Percentiles rank a stretch among this genome's conserved stretches.
These are phyloP conservation scores for Eilema caniola DNA, from an alignment of 2,888 invertebrate species.

Conservation along the genomic window DNA sequence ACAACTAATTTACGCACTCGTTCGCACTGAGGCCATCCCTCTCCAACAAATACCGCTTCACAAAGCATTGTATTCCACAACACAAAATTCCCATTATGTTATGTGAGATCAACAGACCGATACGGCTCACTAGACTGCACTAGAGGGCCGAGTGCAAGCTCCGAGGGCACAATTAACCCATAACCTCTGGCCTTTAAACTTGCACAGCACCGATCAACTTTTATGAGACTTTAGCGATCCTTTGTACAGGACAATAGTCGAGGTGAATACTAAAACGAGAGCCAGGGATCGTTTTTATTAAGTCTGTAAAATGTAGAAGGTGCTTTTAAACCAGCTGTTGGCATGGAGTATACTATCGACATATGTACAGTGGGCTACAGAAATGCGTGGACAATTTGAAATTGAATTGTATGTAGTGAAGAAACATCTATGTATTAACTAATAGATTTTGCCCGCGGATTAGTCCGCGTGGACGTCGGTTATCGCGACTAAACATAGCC, in stretches of 20 bases:
- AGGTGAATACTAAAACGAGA: background rate
- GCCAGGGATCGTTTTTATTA: background rate
- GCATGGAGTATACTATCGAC: no score
- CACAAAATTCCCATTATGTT: conserved; percentile 19
- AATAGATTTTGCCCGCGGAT: no score
- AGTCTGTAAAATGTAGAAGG: background rate
- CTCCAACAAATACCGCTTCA: background rate
- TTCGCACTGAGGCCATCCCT: background rate
- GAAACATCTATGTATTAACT: no score
- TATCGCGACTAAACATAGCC: no score
- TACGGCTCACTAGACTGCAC: conserved; percentile 4
- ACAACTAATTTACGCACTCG: background rate
- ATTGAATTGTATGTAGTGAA: no score
- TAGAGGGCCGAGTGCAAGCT: conserved; percentile 10
- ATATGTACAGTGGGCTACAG: no score
- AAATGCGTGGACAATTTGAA: no score
- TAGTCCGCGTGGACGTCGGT: no score
- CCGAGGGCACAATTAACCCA: conserved; percentile 47
- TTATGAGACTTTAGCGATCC: conserved; percentile 13
- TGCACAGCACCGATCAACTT: conserved; percentile 42
- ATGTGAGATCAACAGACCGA: conserved; percentile 22
- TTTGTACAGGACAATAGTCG: conserved; percentile 1
- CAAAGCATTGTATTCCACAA: conserved; percentile 3
- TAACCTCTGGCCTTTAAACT: conserved; percentile 38
- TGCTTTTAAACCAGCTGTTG: background rate